Base-by-base conservation (phyloP, 1,140 invertebrate genomes). In the Drosophila repleta region DNA sequence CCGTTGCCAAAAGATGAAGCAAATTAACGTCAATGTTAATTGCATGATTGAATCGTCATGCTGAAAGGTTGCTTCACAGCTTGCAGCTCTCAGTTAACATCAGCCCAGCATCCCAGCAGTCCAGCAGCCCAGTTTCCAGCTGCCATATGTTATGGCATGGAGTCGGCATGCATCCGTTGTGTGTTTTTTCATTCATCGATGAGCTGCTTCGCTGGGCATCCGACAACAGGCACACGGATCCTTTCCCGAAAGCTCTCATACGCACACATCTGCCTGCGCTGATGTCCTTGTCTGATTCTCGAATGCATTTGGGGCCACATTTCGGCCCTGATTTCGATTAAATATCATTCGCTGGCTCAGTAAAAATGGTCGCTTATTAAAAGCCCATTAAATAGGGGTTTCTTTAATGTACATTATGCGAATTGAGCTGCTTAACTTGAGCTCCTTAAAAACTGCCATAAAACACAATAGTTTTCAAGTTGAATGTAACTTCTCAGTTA, bases 11-110 rank as follows among this genome's bases (percentile, higher is more conserved):
- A 57, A 57, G 71, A 56, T 51, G 49, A 11, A 56, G 55, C 29
- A 72, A 69, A 76, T 84, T 74, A 84, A 74, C 79, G 79, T 84
- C 84, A 82, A 82, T 82, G 79, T 82, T 82, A 85, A 84, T 84
- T 84, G 67, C 80, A 83, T 85, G 80, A 84, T 79, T 84, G 72
- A 84, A 79, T 84, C 48, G 64, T 35, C 18, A 43, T 29, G 8
- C 55, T 45, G 21, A 45, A 64, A 64, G 51, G 51, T 55, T 56
- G 60, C 39, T 24, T 39, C 17, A 48, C 11, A 7, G 39, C 39
- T 35, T 66, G n/a, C 29, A 15, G 26, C n/a, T 32, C 46, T 17
- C 32, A 29, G 37, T 3, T 13, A 26, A 5, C 41, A 18, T 39
- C 21, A 66, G 32, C n/a, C n/a, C 39, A n/a, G 39, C 29, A 0